Conservation (phyloP, 2,113 vertebrate genomes). For the Aptenodytes forsteri region DNA sequence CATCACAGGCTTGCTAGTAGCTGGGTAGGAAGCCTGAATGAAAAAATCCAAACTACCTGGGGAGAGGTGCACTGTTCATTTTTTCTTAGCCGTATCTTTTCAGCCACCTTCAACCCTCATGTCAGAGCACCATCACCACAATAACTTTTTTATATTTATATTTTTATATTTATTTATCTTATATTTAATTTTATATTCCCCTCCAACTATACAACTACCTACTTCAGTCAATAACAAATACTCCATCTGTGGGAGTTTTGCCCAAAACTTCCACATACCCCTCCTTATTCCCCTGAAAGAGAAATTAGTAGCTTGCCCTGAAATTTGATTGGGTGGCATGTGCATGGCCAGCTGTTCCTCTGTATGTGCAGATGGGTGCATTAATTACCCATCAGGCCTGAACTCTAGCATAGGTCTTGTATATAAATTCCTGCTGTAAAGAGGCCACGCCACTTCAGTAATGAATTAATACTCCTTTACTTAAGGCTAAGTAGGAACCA, state of each 20-base stretch:
- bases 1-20: not conserved
- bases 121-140: not conserved
- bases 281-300: not conserved
- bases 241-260: not conserved
- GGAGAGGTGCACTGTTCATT: not conserved
- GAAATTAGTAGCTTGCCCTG: not conserved
- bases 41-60: not conserved
- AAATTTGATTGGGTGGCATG: not conserved
- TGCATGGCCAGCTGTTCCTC: not conserved
- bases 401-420: not conserved
- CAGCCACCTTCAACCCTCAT: not conserved
- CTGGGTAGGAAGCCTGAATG: not conserved
- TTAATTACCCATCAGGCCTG: not conserved
- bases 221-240: not conserved
- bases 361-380: not conserved
- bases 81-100: not conserved
- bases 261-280: not conserved
- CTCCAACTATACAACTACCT: not conserved
- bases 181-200: not conserved
- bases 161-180: not conserved
- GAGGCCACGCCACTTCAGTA: not conserved
- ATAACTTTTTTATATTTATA: not conserved
- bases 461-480: not conserved
- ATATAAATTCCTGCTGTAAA: not conserved
- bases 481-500: not conserved